A percentile compares a stretch with the other conserved stretches of the same genome.
These are phyloP conservation scores for Varecia variegata DNA, from an alignment of 2,797 vertebrate genomes.

Conservation along the genomic window DNA sequence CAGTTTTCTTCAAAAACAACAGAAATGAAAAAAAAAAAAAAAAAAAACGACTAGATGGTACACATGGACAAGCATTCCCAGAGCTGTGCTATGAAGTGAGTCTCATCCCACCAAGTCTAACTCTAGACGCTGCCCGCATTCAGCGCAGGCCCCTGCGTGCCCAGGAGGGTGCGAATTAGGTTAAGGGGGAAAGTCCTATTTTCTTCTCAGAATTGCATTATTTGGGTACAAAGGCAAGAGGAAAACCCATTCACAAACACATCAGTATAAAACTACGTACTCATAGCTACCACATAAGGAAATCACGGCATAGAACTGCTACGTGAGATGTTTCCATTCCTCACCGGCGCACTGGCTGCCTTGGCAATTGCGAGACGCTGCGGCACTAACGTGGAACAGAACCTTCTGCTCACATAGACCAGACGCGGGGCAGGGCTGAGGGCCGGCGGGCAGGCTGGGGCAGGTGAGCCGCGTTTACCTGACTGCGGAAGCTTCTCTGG, in stretches of 20 bases:
- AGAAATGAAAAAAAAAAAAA: neutral
- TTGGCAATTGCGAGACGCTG: neutral
- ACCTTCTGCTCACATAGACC: neutral
- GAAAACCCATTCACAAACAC: neutral
- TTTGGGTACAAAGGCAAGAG: neutral
- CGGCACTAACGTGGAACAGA: neutral
- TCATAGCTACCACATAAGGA: no score
- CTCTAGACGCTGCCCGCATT: neutral
- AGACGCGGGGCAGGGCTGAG: no score
- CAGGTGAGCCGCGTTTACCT: fast-evolving
- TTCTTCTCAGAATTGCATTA: neutral
- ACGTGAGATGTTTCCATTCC: neutral
- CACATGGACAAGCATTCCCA: neutral
- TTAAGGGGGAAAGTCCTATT: neutral
- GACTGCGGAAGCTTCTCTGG: neutral
- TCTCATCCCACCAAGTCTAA: fast-evolving
- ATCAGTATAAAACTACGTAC: neutral
- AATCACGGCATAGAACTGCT: neutral
- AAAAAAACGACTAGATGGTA: neutral
- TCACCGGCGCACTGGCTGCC: no score
- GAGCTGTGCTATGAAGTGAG: neutral
- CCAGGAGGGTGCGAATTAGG: neutral
- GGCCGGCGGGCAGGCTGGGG: fast-evolving
- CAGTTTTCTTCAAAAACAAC: neutral
- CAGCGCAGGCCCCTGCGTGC: neutral